Base-by-base conservation (phyloP, 2,797 vertebrate genomes). In the Masticophis lateralis region DNA sequence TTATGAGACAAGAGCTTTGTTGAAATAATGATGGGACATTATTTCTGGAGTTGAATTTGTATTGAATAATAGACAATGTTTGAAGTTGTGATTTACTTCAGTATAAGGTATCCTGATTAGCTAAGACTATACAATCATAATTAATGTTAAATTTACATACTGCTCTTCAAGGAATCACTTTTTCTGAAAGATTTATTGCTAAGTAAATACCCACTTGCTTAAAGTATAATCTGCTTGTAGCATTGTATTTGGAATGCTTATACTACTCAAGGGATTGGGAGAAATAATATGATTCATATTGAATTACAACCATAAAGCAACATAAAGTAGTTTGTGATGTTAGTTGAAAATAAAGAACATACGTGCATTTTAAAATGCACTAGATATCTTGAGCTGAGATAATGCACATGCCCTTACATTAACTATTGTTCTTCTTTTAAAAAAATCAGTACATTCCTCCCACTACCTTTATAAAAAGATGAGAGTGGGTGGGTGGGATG, bases 391-490 rank as follows among this genome's bases (percentile, higher is more conserved):
- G 51, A 56, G 18, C 32, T 87, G 51, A 90, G 90, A 90, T 79
- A 79, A 59, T 79, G 53, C 87, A 88, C 51, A 63, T 27, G 27
- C 7, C 74, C 74, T 25, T 90, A 92, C n/a, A 27, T 92, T 86
- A 83, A 90, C 88, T 66, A 90, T 61, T 28, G 59, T n/a, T 1
- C 47, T 92, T 43, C 74, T 79, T 63, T 86, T 25, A 86, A 90
- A 63, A 66, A 66, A 74, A 56, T 55, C 59, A 66, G 79, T 90
- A 63, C 92, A 87, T 69, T 90, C 79, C 51, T n/a, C 74, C 92
- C 47, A 93, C 79, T 56, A 5, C 69, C 57, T 83, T 92, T 89
- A 90, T 61, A 92, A 90, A 92, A 92, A 69, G 60, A 92, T 86
- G 57, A 79, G 91, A 89, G 55, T 88, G 63, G 87, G 91, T 74